Percentiles rank a stretch among this genome's conserved stretches.
phyloP scores from a whole-genome alignment of 1,140 invertebrate species.

The Drosophila kohkoa region DNA sequence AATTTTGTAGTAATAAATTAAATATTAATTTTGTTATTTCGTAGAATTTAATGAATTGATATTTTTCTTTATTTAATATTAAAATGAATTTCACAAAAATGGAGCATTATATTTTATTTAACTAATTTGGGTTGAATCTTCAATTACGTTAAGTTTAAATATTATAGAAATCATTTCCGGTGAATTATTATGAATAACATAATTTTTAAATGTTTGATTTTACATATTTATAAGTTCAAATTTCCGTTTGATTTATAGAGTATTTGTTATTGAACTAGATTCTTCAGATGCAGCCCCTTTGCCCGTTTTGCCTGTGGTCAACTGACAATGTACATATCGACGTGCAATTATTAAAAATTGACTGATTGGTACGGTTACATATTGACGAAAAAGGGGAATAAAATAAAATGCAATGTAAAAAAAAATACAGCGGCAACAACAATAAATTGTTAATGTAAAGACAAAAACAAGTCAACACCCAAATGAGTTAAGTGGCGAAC shows the following conservation, averaged over 20 bases:
- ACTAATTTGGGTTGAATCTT: too few species aligned
- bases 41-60: too few species aligned
- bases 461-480: constrained; percentile 54
- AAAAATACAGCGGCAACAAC: not conserved
- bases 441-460: constrained; percentile 7
- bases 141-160: too few species aligned
- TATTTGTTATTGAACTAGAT: not conserved
- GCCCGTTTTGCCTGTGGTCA: constrained; percentile 42
- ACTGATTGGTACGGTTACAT: constrained; percentile 49
- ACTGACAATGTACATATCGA: constrained; percentile 53
- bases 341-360: constrained; percentile 61
- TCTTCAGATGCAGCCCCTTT: not conserved
- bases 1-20: too few species aligned
- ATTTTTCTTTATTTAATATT: too few species aligned
- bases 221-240: not conserved
- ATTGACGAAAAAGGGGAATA: constrained; percentile 31
- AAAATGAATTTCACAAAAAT: too few species aligned
- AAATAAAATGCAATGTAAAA: constrained; percentile 17
- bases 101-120: too few species aligned
- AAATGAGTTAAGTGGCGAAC: constrained; percentile 70
- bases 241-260: constrained; percentile 2
- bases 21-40: too few species aligned
- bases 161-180: too few species aligned
- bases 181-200: too few species aligned
- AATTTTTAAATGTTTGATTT: too few species aligned